phyloP scores from a whole-genome alignment of 1,140 invertebrate species.

The Drosophila micromelanica region DNA sequence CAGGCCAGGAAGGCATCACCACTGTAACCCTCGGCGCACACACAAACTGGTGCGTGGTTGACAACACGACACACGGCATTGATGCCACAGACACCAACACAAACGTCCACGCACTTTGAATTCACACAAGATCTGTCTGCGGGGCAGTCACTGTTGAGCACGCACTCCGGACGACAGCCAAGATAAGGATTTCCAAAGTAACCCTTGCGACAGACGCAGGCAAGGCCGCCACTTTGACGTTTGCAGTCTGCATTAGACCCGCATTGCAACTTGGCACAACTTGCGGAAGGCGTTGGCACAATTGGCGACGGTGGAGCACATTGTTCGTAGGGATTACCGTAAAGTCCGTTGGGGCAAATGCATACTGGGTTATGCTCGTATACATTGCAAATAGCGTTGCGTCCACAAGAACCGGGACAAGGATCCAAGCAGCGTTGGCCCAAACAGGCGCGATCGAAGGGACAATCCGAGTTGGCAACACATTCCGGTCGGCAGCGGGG shows the following conservation, averaged over 20 bases:
- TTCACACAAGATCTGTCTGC: conserved; percentile 89
- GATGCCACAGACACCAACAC: conserved; percentile 90
- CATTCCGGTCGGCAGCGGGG: conserved; percentile 91
- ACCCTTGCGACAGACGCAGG: conserved; percentile 88
- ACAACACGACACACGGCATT: conserved; percentile 90
- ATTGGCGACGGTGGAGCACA: conserved; percentile 86
- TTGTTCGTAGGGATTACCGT: conserved; percentile 93
- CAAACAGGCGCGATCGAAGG: conserved; percentile 91
- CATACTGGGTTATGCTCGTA: conserved; percentile 92
- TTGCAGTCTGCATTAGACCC: conserved; percentile 91
- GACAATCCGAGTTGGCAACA: conserved; percentile 90
- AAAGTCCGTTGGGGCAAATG: conserved; percentile 88
- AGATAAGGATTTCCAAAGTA: conserved; percentile 91
- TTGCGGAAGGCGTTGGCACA: conserved; percentile 85
- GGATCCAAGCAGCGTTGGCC: conserved; percentile 91
- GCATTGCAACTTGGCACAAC: conserved; percentile 89
- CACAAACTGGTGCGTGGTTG: conserved; percentile 92
- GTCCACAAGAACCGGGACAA: conserved; percentile 92
- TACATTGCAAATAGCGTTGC: conserved; percentile 90
- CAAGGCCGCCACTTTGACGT: conserved; percentile 86
- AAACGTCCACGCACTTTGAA: conserved; percentile 92
- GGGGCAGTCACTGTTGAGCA: conserved; percentile 91
- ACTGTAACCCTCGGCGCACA: conserved; percentile 88
- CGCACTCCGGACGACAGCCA: conserved; percentile 91
- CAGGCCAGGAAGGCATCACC: conserved; percentile 93